Evolutionary conservation across 2,888 invertebrate genomes (phyloP).

Genomic region (Osmoderma eremita): DNA sequence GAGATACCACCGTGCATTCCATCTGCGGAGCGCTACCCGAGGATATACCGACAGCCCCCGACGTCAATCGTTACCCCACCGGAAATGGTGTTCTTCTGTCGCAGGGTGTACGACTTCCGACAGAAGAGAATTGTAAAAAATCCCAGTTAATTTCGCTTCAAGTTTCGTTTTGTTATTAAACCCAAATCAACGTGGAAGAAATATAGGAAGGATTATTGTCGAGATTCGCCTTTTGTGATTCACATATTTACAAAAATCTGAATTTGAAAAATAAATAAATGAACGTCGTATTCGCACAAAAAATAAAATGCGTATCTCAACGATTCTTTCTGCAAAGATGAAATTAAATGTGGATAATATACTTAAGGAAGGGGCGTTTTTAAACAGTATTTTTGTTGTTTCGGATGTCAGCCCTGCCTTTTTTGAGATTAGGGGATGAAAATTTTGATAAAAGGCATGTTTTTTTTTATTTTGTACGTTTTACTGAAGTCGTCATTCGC

Average conservation of each 20-base stretch:
- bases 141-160: conserved; percentile 59
- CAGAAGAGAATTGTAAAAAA: conserved; percentile 76
- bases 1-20: conserved; percentile 81
- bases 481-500: not conserved
- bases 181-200: not conserved
- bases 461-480: not conserved
- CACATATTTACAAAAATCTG: conserved; percentile 22
- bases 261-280: not conserved
- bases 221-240: conserved; percentile 12
- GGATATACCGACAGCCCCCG: conserved; percentile 71
- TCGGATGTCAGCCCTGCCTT: not conserved
- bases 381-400: not conserved
- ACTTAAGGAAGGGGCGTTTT: not conserved
- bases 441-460: not conserved
- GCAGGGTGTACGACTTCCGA: conserved; percentile 94
- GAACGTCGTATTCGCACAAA: conserved; percentile 24
- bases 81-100: conserved; percentile 93
- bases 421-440: not conserved
- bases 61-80: conserved; percentile 73
- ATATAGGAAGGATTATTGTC: too few relatives aligned
- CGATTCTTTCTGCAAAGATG: not conserved
- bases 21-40: conserved; percentile 70
- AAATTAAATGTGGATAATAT: too few relatives aligned
- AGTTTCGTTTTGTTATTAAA: conserved; percentile 22
- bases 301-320: not conserved